Evolutionary conservation across 1,140 invertebrate genomes (phyloP).

Genomic region (Luehdorfia chinensis): DNA sequence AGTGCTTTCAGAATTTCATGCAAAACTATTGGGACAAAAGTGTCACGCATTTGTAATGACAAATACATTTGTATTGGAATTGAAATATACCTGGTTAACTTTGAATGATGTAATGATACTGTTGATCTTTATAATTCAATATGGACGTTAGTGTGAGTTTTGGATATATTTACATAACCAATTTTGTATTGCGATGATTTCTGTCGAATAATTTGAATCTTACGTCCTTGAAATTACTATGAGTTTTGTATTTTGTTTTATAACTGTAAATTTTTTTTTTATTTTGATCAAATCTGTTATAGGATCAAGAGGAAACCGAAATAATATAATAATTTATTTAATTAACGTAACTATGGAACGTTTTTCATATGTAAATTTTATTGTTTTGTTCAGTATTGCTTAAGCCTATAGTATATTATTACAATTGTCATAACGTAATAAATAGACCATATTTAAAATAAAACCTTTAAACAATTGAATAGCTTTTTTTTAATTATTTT

Average conservation of each 20-base stretch:
- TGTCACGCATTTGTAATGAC: background rate
- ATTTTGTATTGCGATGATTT: slow-evolving; percentile 11
- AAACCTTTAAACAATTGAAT: slow-evolving; percentile 40
- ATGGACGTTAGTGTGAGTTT: slow-evolving; percentile 17
- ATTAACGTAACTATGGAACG: slow-evolving; percentile 43
- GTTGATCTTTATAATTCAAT: background rate
- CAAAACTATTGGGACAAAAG: slow-evolving; percentile 2
- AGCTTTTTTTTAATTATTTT: too few species aligned
- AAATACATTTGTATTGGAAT: background rate
- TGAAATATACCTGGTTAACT: background rate
- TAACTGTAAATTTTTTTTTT: slow-evolving; percentile 46
- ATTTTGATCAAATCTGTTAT: slow-evolving; percentile 56
- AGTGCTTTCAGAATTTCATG: background rate
- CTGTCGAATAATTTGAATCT: slow-evolving; percentile 15
- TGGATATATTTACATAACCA: slow-evolving; percentile 35
- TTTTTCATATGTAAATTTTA: slow-evolving; percentile 70
- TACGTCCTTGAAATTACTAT: slow-evolving; percentile 25
- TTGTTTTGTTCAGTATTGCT: slow-evolving; percentile 70
- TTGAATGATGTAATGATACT: background rate
- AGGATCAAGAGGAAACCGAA: slow-evolving; percentile 29
- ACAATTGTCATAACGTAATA: slow-evolving; percentile 44
- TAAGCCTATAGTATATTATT: slow-evolving; percentile 65
- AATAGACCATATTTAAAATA: slow-evolving; percentile 61
- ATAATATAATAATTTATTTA: slow-evolving; percentile 56
- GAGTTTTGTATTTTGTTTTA: slow-evolving; percentile 25